Percentiles rank a stretch among this genome's conserved stretches.
Conservation (phyloP, 2,888 invertebrate genomes). For the Loripinus fragilis region DNA sequence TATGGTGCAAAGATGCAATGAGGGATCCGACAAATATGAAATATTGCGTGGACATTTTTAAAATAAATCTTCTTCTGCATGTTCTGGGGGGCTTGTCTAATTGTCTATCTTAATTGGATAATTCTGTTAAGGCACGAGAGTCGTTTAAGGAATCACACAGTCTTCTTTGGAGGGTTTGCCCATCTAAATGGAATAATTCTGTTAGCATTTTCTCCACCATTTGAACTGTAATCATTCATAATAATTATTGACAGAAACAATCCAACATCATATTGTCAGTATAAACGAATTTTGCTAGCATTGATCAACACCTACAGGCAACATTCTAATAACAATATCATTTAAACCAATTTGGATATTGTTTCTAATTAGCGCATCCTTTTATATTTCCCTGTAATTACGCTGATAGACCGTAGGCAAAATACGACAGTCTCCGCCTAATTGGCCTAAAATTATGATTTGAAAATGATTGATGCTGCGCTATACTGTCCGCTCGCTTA, state of each 20-base stretch:
- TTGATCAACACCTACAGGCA: neutral
- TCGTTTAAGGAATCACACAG: too few species aligned
- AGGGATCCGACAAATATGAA: too few species aligned
- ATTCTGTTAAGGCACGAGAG: too few species aligned
- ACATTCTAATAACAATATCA: slow-evolving; percentile 17
- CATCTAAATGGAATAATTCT: too few species aligned
- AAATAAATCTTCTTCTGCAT: too few species aligned
- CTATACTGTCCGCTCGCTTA: slow-evolving; percentile 6
- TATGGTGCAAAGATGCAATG: too few species aligned
- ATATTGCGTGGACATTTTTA: too few species aligned
- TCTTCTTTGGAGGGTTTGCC: too few species aligned
- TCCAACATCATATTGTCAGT: neutral
- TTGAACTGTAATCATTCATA: slow-evolving; percentile 1
- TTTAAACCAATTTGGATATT: slow-evolving; percentile 21
- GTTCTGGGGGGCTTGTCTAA: too few species aligned
- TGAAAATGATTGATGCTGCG: slow-evolving; percentile 13
- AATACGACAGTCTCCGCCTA: slow-evolving; percentile 2
- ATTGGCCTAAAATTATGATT: slow-evolving; percentile 15
- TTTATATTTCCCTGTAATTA: slow-evolving; percentile 17
- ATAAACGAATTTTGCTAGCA: slow-evolving; percentile 10
- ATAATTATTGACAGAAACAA: neutral
- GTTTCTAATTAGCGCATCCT: slow-evolving; percentile 20
- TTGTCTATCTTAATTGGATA: too few species aligned
- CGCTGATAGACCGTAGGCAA: slow-evolving; percentile 5
- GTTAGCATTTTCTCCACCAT: neutral